These are phyloP conservation scores for Clamator glandarius DNA, from an alignment of 2,797 vertebrate genomes.

Conservation along the genomic window DNA sequence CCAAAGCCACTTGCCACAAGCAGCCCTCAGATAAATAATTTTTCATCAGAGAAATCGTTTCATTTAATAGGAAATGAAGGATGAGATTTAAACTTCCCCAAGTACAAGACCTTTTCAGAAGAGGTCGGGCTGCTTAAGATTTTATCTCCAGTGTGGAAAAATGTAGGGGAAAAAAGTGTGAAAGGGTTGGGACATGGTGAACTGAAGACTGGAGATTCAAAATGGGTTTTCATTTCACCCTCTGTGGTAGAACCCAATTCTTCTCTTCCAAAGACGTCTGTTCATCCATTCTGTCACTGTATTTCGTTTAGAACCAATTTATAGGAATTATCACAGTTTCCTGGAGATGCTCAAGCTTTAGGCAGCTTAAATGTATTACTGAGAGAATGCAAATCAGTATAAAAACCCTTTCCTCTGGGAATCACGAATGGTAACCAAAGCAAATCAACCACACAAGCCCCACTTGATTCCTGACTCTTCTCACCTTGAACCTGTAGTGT, in stretches of 20 bases:
- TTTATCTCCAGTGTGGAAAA: background rate
- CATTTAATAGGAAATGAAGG: background rate
- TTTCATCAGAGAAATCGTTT: background rate
- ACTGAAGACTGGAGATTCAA: background rate
- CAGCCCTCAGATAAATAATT: background rate
- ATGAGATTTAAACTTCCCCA: background rate
- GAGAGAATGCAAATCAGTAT: fast-evolving
- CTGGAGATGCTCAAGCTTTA: background rate
- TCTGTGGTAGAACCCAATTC: background rate
- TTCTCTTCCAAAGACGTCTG: background rate
- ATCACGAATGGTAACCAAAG: fast-evolving
- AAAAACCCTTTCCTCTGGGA: background rate
- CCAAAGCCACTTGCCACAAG: background rate
- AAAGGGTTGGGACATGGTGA: background rate
- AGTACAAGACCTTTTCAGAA: background rate
- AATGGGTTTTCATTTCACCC: background rate
- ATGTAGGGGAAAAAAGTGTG: background rate
- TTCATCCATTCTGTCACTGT: background rate
- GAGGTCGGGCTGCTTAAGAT: background rate
- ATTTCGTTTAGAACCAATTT: background rate
- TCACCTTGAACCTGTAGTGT: background rate
- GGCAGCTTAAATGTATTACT: fast-evolving
- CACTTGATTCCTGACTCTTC: background rate
- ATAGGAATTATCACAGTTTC: fast-evolving
- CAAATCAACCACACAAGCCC: background rate